Percentiles rank a stretch among this genome's conserved stretches.
Conservation (phyloP, 2,888 invertebrate genomes). For the Abscondita cerata region DNA sequence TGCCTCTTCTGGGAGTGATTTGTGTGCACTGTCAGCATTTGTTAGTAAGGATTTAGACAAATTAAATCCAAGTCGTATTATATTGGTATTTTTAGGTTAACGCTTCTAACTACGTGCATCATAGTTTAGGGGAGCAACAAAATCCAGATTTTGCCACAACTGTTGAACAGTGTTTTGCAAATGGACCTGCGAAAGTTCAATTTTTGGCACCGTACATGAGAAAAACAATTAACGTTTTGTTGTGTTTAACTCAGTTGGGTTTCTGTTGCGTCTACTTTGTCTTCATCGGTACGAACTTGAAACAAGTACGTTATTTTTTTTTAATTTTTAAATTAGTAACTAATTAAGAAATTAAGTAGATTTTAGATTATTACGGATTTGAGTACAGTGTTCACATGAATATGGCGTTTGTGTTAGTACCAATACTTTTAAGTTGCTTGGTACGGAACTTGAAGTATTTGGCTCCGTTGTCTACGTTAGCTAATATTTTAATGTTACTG, state of each 20-base stretch:
- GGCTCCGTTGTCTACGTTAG: constrained; percentile 78
- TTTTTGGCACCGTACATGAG: constrained; percentile 70
- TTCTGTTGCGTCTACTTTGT: constrained; percentile 98
- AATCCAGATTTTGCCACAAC: constrained; percentile 82
- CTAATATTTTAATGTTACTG: constrained; percentile 77
- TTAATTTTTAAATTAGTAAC: no score
- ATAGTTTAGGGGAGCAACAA: constrained; percentile 63
- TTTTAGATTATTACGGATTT: constrained; percentile 70
- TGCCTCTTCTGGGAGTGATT: constrained; percentile 81
- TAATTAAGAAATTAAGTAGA: no score
- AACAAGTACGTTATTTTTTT: constrained; percentile 65
- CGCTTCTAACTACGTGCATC: constrained; percentile 73
- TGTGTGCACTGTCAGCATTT: constrained; percentile 94
- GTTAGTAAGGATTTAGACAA: constrained; percentile 64
- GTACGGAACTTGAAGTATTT: constrained; percentile 79
- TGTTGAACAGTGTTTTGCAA: constrained; percentile 79
- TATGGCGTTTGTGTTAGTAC: constrained; percentile 76
- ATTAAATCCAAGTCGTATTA: no score
- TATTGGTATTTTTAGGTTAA: constrained; percentile 67
- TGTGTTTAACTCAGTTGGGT: constrained; percentile 95
- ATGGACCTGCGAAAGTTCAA: constrained; percentile 72
- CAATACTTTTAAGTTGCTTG: constrained; percentile 76
- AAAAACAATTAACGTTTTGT: constrained; percentile 80
- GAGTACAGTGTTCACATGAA: constrained; percentile 71
- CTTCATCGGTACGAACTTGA: constrained; percentile 87